Evolutionary conservation across 2,113 vertebrate genomes (phyloP).

Genomic region (Epinephelus moara): DNA sequence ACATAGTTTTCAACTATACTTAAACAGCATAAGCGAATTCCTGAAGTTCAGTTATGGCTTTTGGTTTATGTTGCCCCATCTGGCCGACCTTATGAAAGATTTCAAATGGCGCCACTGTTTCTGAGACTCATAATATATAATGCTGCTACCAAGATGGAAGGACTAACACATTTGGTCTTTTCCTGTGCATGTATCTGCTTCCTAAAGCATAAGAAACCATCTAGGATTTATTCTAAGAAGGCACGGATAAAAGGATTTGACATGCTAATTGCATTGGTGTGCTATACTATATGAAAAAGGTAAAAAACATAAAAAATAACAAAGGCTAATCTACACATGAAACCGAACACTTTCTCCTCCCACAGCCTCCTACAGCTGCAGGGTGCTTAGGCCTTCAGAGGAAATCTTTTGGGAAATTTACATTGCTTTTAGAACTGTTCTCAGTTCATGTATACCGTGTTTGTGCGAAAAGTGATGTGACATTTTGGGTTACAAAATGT

Average conservation of each 20-base stretch:
- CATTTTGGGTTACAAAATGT: neutral
- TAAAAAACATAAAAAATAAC: slow-evolving; percentile 6
- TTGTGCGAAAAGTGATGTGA: neutral
- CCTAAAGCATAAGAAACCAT: slow-evolving; percentile 16
- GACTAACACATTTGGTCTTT: neutral
- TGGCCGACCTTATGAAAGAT: too few relatives aligned
- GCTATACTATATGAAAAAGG: neutral
- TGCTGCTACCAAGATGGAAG: neutral
- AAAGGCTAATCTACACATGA: slow-evolving; percentile 28
- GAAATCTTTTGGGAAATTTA: neutral
- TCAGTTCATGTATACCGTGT: neutral
- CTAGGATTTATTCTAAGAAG: neutral
- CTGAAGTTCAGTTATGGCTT: too few relatives aligned
- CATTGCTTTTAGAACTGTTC: neutral
- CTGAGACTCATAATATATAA: neutral
- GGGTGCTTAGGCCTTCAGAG: neutral
- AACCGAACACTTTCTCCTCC: neutral
- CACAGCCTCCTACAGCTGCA: neutral
- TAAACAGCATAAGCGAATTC: too few relatives aligned
- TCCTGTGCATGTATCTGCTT: slow-evolving; percentile 1
- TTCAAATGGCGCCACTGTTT: too few relatives aligned
- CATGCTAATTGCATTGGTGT: slow-evolving; percentile 32
- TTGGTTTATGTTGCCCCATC: too few relatives aligned
- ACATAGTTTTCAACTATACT: too few relatives aligned
- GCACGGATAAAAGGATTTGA: neutral